Base-by-base conservation (phyloP, 1,140 invertebrate genomes). In the Carcinoscorpius rotundicauda region DNA sequence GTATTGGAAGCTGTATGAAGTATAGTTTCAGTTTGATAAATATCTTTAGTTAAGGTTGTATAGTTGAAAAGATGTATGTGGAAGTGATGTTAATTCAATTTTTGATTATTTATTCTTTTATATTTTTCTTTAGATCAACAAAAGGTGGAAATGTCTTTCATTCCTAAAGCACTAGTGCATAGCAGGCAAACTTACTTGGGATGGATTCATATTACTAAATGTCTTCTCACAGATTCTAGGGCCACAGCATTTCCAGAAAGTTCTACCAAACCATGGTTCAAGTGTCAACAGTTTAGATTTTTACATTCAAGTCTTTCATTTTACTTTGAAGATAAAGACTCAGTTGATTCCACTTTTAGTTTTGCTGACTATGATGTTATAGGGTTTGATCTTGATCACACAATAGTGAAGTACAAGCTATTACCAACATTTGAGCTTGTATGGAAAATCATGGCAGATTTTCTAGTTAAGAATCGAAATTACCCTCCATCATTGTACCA, bases 361-460 rank as follows among this genome's bases (percentile, higher is more conserved):
- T 57, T 68, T 10, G 57, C 61, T 49, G 52, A 59, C 51, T 90
- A 89, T 72, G 86, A 89, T 72, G 87, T 84, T 64, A 81, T 89
- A 64, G 88, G 88, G 6, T 90, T 91, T 73, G 88, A 91, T 76
- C 77, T 91, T 66, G 88, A 90, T 70, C 85, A 88, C 71, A 89
- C 87, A 3, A 69, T 89, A 51, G 77, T 85, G 50, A 74, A 72
- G 64, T 90, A 88, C 68, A 85, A 87, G 69, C 73, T 89, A 4
- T 79, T 77, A 48, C 80, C 82, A 67, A 76, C 86, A 75, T 78
- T 84, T 29, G 74, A 80, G 55, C 72, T 88, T 63, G 83, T 84
- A 61, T 89, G 88, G 71, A 75, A 84, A 10, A 73, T 81, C 4
- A 70, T 89, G 5, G 76, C 82, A 3, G 79, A 83, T 10, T 88